Evolutionary conservation across 2,113 vertebrate genomes (phyloP), one percentile per base, ranked within the genome.

Genomic region (Cacatua alba): DNA sequence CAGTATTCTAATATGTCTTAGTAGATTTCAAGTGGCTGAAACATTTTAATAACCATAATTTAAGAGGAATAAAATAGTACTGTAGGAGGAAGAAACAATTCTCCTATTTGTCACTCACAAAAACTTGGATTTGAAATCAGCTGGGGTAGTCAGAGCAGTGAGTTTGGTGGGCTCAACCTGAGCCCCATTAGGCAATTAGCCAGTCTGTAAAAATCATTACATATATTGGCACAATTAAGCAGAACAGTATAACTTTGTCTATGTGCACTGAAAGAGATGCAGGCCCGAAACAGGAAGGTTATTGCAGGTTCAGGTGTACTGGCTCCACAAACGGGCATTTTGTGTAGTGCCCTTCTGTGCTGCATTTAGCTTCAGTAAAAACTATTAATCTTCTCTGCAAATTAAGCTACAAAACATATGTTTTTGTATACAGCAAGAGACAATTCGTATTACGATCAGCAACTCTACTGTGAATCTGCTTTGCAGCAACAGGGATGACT

Each of bases 401-500:
- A 86, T 10, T 9, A 91, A 94, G 91, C 62, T 91, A 29, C 78
- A 90, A 86, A 95, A 91, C 62, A 51, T 49, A 64, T 51, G 52
- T 29, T 65, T 94, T 70, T 72, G 68, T 85, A 89, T 85, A 87
- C n/a, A 85, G 81, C 72, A 65, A 84, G 86, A 91, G n/a, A 82
- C 65, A 90, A 80, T 75, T 69, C 79, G 52, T 41, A 77, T 85
- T 64, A 82, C 4, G 44, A 76, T 46, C 70, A 86, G 82, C 18
- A 86, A 86, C 82, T 88, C 86, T 57, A 37, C 78, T 63, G 80
- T 57, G 91, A 91, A 78, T 79, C 72, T 77, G 91, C 78, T 93
- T 62, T 97, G 92, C 94, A 97, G 95, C 94, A 96, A 82, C 10
- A 59, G n/a, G 59, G 72, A 86, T 96, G 92, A 94, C 82, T 88